Evolutionary conservation across 2,113 vertebrate genomes (phyloP).

Genomic region (Cottus gobio): DNA sequence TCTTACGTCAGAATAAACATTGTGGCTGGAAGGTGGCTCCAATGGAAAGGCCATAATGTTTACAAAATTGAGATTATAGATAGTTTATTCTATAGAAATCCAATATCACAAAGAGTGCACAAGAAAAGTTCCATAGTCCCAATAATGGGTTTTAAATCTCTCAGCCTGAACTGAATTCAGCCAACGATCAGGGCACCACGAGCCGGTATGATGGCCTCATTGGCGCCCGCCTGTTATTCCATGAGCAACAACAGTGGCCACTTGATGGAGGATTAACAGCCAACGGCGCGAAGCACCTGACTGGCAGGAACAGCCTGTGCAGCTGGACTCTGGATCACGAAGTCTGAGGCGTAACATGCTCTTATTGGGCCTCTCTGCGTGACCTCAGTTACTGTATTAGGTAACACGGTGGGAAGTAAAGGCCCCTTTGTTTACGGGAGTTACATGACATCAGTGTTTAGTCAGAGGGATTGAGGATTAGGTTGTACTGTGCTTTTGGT

Average conservation of each 20-base stretch:
- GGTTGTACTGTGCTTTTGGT: constrained; percentile 6
- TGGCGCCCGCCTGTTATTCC: constrained; percentile 27
- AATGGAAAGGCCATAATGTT: neutral
- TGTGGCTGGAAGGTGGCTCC: neutral
- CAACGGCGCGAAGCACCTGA: constrained; percentile 54
- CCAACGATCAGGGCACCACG: neutral
- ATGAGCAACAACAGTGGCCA: constrained; percentile 49
- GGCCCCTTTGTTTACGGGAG: constrained; percentile 54
- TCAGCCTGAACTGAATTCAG: constrained; percentile 2
- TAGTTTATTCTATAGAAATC: neutral
- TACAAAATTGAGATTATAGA: neutral
- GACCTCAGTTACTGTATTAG: constrained; percentile 24
- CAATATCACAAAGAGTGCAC: neutral
- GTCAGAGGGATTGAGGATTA: constrained; percentile 24
- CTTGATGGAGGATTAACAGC: constrained; percentile 56
- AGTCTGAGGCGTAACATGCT: neutral
- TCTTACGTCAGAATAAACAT: neutral
- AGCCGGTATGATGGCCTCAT: constrained; percentile 35
- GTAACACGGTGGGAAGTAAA: constrained; percentile 20
- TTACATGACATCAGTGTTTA: constrained; percentile 42
- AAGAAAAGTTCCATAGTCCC: neutral
- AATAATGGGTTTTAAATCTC: neutral
- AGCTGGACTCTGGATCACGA: constrained; percentile 29
- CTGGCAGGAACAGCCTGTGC: constrained; percentile 42
- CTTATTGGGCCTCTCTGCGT: neutral